Evolutionary conservation across 2,113 vertebrate species (phyloP).

Genomic region (Pelvicachromis taeniatus): DNA sequence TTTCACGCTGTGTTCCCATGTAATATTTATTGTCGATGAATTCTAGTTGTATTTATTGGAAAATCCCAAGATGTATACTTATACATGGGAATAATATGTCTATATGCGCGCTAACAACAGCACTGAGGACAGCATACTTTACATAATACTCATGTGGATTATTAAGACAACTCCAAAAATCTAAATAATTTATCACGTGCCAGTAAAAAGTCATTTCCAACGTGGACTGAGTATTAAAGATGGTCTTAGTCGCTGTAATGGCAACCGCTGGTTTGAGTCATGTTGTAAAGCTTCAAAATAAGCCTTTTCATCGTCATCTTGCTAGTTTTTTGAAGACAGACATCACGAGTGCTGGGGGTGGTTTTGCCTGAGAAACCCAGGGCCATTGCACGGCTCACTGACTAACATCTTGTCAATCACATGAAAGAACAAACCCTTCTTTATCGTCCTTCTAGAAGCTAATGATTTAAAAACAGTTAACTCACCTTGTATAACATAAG

Average conservation of each 20-base stretch:
- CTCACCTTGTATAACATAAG: neutral
- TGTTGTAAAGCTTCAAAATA: neutral
- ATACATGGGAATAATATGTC: neutral
- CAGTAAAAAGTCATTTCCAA: too few relatives aligned
- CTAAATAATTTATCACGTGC: neutral
- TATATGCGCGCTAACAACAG: neutral
- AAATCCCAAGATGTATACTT: neutral
- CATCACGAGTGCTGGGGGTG: neutral
- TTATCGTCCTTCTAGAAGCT: neutral
- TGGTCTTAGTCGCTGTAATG: neutral
- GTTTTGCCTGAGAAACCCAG: neutral
- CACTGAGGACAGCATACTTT: neutral
- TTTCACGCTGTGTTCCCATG: neutral
- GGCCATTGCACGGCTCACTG: neutral
- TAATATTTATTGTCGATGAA: neutral
- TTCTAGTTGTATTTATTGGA: neutral
- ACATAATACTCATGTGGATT: neutral
- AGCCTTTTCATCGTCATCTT: rapidly evolving
- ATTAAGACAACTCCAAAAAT: neutral
- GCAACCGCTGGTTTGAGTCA: neutral
- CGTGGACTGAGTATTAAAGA: neutral
- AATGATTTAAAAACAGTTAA: neutral
- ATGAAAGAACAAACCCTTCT: neutral
- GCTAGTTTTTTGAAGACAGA: neutral
- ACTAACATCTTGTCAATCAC: neutral